Evolutionary conservation across 2,888 invertebrate genomes (phyloP), one percentile per base, ranked within the genome.

Genomic region (Pyrochroa serraticornis): DNA sequence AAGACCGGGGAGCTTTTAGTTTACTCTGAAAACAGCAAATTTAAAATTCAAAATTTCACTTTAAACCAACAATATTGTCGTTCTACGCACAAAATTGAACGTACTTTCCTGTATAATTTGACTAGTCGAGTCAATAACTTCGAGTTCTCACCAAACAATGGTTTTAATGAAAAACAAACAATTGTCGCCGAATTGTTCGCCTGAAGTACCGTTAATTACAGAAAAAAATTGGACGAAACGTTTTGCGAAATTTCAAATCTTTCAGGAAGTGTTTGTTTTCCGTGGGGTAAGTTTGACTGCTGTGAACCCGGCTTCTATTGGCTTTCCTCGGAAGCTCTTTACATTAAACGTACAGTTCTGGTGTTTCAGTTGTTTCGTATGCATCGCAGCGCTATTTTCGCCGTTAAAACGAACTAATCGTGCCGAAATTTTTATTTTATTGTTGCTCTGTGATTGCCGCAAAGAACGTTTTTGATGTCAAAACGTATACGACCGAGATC

Each of bases 221-320:
- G n/a, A n/a, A n/a, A n/a, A n/a, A n/a, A n/a, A 7, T 41, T 14
- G n/a, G 12, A 41, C 3, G 14, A 14, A 22, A 22, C 2, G 2
- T 5, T 22, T 5, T 2, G 3, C 22, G 22, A 5, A 22, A 22
- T 22, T 22, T 22, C 22, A n/a, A 33, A 35, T 3, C 22, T 14
- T 14, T 8, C 13, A 47, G 39, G 9, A 49, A 39, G 34, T 14
- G 31, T 52, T 53, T 39, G 33, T 46, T 45, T 53, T 42, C 37
- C 37, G 43, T 51, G 9, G 30, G n/a, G 33, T 22, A 51, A 45
- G 43, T 51, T 52, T 52, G n/a, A 32, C 38, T 48, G 36, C 49
- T 75, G 76, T 76, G 68, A 73, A 67, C 64, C 73, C 64, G 73
- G 72, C 74, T 76, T 75, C 75, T 75, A 75, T 77, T 72, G 76